Evolutionary conservation across 2,113 vertebrate genomes (phyloP), one percentile per base, ranked within the genome.

Genomic region (Myrmophylax atrothorax): DNA sequence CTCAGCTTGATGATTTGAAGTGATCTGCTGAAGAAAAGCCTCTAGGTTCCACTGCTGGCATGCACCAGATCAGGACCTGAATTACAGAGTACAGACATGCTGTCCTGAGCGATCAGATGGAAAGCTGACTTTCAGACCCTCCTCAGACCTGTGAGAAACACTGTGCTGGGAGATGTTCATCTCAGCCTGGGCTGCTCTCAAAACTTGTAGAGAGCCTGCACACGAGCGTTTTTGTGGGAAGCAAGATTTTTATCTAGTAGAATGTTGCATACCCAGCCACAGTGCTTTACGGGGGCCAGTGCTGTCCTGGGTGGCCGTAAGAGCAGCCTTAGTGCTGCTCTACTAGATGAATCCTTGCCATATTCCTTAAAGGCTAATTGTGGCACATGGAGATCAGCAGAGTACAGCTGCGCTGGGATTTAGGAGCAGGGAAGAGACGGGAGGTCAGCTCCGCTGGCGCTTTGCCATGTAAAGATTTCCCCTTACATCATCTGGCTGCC

Each of bases 371-470:
- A 96, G 92, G 86, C 84, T 96, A 96, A 91, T 96, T 95, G 88
- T 97, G 94, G 87, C 84, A 84, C 90, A 79, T 8, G 40, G 82
- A 86, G 93, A 96, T 97, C 94, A 97, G 87, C 78, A 7, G 44
- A 89, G 82, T 91, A 94, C 96, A 96, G 95, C 95, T 96, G 93
- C 31, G 1, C 94, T 97, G 96, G 96, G 94, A 92, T 97, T 95
- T 96, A 89, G 95, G 95, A 95, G 89, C 85, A 19, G 87, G 84
- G 91, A 90, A 96, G 87, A 95, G 91, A 91, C 33, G 12, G 87
- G 87, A 96, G 94, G 94, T 95, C 95, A 96, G 93, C 84, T 96
- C 86, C 2, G 3, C 84, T 97, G 93, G 93, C 89, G 1, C 84
- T 84, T 81, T 82, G 96, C 95, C 90, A 91, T 84, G 81, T 87